A percentile compares a stretch with the other conserved stretches of the same genome.
Conservation (phyloP, 2,113 vertebrate species). For the Ciconia stormi region DNA sequence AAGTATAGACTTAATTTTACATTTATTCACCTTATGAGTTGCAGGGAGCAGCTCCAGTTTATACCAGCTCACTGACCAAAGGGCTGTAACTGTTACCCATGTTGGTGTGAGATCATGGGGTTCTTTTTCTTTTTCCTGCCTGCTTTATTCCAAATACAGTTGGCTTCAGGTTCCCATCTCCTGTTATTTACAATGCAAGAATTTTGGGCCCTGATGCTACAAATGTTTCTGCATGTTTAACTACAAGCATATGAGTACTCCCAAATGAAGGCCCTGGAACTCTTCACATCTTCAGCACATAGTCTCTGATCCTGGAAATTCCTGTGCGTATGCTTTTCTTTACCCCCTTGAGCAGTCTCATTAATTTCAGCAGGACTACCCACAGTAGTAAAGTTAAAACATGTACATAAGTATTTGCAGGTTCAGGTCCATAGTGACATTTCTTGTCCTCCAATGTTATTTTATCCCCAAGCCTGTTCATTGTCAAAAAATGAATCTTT, state of each 20-base stretch:
- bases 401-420: slow-evolving; percentile 57
- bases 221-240: slow-evolving; percentile 50
- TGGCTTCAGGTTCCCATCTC: slow-evolving; percentile 49
- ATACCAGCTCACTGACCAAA: not conserved
- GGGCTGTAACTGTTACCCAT: not conserved
- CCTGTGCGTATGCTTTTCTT: slow-evolving; percentile 52
- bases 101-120: slow-evolving; percentile 3
- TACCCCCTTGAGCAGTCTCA: slow-evolving; percentile 52
- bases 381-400: slow-evolving; percentile 67
- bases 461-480: slow-evolving; percentile 61
- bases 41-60: not conserved
- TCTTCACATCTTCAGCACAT: slow-evolving; percentile 23
- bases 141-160: slow-evolving; percentile 19
- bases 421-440: slow-evolving; percentile 26
- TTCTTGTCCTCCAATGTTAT: slow-evolving; percentile 8
- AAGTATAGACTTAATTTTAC: not conserved
- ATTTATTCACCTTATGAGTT: not conserved
- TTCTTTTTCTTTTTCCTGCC: not conserved
- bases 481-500: slow-evolving; percentile 59
- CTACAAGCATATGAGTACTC: slow-evolving; percentile 50
- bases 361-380: slow-evolving; percentile 61
- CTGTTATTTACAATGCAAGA: slow-evolving; percentile 49
- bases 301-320: slow-evolving; percentile 33
- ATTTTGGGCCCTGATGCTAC: slow-evolving; percentile 23
- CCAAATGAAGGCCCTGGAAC: slow-evolving; percentile 60